Evolutionary conservation across 92 coral and sea anemone species (phyloP).

Genomic region (Virgularia gustaviana): DNA sequence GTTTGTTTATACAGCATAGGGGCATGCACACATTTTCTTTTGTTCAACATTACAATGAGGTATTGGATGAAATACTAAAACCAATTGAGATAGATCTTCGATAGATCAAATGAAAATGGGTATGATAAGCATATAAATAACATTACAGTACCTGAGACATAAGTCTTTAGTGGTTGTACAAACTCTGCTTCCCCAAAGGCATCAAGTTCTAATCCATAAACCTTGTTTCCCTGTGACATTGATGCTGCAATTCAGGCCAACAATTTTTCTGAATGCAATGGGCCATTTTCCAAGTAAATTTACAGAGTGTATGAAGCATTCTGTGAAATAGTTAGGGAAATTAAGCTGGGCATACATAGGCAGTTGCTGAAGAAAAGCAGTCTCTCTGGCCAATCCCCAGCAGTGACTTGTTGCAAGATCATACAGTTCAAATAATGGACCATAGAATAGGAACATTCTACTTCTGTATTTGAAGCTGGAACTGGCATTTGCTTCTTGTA

Average conservation of each 20-base stretch:
- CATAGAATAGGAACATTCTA: slow-evolving; percentile 36
- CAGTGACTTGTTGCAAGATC: slow-evolving; percentile 31
- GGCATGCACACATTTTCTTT: too few species aligned
- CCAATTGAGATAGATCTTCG: too few species aligned
- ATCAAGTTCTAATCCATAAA: slow-evolving; percentile 41
- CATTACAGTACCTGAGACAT: slow-evolving; percentile 51
- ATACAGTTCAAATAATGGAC: slow-evolving; percentile 41
- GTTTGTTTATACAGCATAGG: too few species aligned
- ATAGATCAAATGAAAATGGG: too few species aligned
- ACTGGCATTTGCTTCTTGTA: not conserved
- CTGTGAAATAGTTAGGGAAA: slow-evolving; percentile 46
- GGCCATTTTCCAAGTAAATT: slow-evolving; percentile 55
- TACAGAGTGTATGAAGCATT: slow-evolving; percentile 32
- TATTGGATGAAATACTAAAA: too few species aligned
- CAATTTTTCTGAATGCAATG: slow-evolving; percentile 28
- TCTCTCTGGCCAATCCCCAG: slow-evolving; percentile 43
- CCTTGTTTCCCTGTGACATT: slow-evolving; percentile 36
- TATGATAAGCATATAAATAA: too few species aligned
- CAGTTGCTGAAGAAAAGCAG: slow-evolving; percentile 26
- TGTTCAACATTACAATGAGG: too few species aligned
- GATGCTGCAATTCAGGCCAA: slow-evolving; percentile 44
- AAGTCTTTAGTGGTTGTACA: slow-evolving; percentile 49
- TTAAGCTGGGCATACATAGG: slow-evolving; percentile 54
- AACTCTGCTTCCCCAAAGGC: slow-evolving; percentile 54
- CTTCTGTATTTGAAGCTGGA: slow-evolving; percentile 17